phyloP scores from a whole-genome alignment of 2,888 invertebrate genomes.

The Autographa pulchrina region DNA sequence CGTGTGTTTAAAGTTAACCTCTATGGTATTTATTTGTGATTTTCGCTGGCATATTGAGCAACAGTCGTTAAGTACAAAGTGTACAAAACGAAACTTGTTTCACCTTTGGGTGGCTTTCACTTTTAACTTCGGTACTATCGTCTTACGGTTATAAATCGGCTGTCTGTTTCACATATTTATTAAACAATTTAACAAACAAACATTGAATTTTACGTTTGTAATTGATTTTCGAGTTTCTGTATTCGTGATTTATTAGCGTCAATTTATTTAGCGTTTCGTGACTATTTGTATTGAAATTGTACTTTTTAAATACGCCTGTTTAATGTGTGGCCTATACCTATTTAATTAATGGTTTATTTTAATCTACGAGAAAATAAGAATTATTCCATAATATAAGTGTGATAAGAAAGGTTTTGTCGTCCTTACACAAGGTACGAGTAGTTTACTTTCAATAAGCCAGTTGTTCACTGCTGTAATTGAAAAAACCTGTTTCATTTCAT shows the following conservation, averaged over 20 bases:
- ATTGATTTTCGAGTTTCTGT: neutral
- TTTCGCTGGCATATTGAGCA: slow-evolving; percentile 40
- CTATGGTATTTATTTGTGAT: slow-evolving; percentile 33
- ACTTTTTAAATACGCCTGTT: too few relatives aligned
- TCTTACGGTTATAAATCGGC: slow-evolving; percentile 30
- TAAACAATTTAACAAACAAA: neutral
- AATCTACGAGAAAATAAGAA: too few relatives aligned
- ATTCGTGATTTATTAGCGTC: neutral
- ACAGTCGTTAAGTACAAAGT: slow-evolving; percentile 25
- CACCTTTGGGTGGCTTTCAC: slow-evolving; percentile 64
- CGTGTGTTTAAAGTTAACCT: slow-evolving; percentile 6
- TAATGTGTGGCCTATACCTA: too few relatives aligned
- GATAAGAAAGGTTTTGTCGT: too few relatives aligned
- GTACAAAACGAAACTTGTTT: slow-evolving; percentile 68
- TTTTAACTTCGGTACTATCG: slow-evolving; percentile 59
- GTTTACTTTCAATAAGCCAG: too few relatives aligned
- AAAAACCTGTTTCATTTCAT: too few relatives aligned
- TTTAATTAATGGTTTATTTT: too few relatives aligned
- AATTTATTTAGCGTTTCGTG: neutral
- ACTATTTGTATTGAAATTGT: neutral
- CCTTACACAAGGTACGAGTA: too few relatives aligned
- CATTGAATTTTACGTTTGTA: neutral
- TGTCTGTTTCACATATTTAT: slow-evolving; percentile 8
- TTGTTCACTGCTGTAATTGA: too few relatives aligned
- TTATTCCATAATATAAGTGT: too few relatives aligned